A percentile compares a stretch with the other conserved stretches of the same genome.
phyloP scores from a whole-genome alignment of 2,113 vertebrate species.

The Isurus oxyrinchus region DNA sequence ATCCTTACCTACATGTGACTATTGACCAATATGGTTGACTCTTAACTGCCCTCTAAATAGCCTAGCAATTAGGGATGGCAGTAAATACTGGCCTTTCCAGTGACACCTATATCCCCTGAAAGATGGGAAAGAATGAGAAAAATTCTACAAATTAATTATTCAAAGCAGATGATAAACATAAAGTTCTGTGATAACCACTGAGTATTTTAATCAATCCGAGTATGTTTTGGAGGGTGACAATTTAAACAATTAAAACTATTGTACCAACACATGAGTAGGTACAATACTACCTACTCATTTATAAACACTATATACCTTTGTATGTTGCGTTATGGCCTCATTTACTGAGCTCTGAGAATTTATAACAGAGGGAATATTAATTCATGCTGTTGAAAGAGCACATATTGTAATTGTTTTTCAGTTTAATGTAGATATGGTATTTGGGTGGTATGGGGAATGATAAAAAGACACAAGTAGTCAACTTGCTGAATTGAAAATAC shows the following conservation, averaged over 20 bases:
- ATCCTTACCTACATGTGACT: too few relatives aligned
- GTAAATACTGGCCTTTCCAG: too few relatives aligned
- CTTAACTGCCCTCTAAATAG: too few relatives aligned
- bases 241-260: background rate
- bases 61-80: too few relatives aligned
- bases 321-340: background rate
- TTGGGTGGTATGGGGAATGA: background rate
- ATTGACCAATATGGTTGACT: too few relatives aligned
- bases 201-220: background rate
- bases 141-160: background rate
- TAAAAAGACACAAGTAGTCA: background rate
- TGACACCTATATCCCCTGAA: too few relatives aligned
- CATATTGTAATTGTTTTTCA: background rate
- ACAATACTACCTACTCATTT: background rate
- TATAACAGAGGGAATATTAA: background rate
- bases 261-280: background rate
- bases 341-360: background rate
- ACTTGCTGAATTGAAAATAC: background rate
- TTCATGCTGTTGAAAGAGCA: background rate
- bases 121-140: too few relatives aligned
- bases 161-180: background rate
- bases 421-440: background rate
- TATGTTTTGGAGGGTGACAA: background rate
- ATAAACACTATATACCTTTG: background rate
- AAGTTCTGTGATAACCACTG: background rate